Evolutionary conservation across 2,797 vertebrate species (phyloP).

Genomic region (Brachymystax lenok): DNA sequence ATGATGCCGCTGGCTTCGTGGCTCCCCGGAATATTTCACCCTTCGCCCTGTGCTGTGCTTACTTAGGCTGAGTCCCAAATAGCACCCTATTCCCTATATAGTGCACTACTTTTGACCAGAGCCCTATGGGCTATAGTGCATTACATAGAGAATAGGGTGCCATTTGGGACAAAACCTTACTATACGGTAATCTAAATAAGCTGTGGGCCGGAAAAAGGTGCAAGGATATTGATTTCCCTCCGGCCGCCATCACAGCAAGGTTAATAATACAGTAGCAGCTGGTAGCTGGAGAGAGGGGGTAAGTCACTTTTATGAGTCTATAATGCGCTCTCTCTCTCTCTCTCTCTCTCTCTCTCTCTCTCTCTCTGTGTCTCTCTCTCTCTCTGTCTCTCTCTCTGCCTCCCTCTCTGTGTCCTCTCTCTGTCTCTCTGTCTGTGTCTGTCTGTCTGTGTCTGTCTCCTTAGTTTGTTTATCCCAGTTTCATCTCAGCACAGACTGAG

Average conservation of each 20-base stretch:
- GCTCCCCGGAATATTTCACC: conserved; percentile 61
- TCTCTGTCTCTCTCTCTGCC: too few relatives aligned
- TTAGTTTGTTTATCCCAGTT: neutral
- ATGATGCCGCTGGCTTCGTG: conserved; percentile 60
- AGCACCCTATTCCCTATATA: neutral
- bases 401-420: too few relatives aligned
- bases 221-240: conserved; percentile 63
- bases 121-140: neutral
- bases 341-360: conserved; percentile 35
- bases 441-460: neutral
- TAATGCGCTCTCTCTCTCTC: too few relatives aligned
- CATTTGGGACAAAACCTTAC: conserved; percentile 22
- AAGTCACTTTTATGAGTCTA: too few relatives aligned
- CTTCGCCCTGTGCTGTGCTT: conserved; percentile 21
- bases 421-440: too few relatives aligned
- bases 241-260: conserved; percentile 53
- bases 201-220: conserved; percentile 41
- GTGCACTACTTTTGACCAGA: neutral
- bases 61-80: neutral
- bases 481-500: neutral
- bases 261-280: conserved; percentile 40
- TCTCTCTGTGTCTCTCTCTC: conserved; percentile 33
- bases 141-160: neutral
- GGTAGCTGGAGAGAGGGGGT: too few relatives aligned
- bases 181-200: conserved; percentile 63